These are phyloP conservation scores for Pseudomugil gertrudae DNA, from an alignment of 2,797 vertebrate genomes.

Conservation along the genomic window DNA sequence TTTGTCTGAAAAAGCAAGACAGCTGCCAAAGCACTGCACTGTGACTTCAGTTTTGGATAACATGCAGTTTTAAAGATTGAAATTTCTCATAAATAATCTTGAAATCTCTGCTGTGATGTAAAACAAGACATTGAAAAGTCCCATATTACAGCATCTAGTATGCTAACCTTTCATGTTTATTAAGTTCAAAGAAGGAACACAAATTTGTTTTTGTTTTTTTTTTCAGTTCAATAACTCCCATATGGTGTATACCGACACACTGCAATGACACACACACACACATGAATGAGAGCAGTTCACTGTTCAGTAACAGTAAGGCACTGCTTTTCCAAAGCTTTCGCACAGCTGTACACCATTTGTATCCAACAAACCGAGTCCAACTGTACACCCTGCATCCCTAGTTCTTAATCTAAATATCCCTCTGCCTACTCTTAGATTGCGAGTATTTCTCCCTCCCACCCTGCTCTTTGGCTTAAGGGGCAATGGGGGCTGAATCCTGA, in stretches of 20 bases:
- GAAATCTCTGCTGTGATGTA: background rate
- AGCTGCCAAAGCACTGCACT: background rate
- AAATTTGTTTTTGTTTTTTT: slow-evolving; percentile 30
- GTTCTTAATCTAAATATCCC: slow-evolving; percentile 78
- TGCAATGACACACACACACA: slow-evolving; percentile 7
- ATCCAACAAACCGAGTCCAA: slow-evolving; percentile 66
- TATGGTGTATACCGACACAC: slow-evolving; percentile 28
- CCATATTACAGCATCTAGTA: slow-evolving; percentile 1
- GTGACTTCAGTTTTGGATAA: slow-evolving; percentile 23
- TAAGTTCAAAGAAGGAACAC: slow-evolving; percentile 19
- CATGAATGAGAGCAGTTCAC: slow-evolving; percentile 49
- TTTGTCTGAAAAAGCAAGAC: slow-evolving; percentile 1
- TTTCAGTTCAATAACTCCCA: slow-evolving; percentile 49
- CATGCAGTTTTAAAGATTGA: slow-evolving; percentile 4
- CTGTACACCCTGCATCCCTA: slow-evolving; percentile 60
- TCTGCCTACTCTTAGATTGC: slow-evolving; percentile 71
- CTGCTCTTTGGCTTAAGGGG: slow-evolving; percentile 66
- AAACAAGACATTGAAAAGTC: background rate
- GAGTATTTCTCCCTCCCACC: slow-evolving; percentile 62
- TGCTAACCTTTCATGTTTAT: slow-evolving; percentile 14
- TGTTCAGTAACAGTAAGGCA: slow-evolving; percentile 62
- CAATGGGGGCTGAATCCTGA: slow-evolving; percentile 67
- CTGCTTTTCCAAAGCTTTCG: slow-evolving; percentile 46
- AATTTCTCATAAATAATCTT: slow-evolving; percentile 15
- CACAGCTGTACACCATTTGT: slow-evolving; percentile 76